phyloP scores from a whole-genome alignment of 2,888 invertebrate species.

The Folsomia manolachei region DNA sequence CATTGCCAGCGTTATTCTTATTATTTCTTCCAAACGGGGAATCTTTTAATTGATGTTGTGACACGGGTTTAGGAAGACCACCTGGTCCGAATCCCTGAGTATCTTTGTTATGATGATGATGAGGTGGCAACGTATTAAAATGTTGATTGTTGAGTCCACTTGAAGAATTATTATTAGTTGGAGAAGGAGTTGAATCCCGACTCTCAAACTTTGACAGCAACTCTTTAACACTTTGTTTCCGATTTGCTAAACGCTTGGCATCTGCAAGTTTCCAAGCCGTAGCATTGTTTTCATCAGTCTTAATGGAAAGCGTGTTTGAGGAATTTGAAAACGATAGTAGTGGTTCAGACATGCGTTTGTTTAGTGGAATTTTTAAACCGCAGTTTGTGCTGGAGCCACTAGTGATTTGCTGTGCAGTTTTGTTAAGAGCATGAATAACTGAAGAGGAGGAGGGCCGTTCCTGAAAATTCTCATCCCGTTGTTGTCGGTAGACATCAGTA shows the following conservation, averaged over 20 bases:
- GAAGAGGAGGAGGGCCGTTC: background rate
- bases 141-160: too few relatives aligned
- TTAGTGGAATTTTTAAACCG: conserved; percentile 34
- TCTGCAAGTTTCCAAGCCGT: conserved; percentile 49
- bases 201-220: conserved; percentile 65
- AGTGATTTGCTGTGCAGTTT: background rate
- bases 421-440: background rate
- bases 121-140: background rate
- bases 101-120: conserved; percentile 42
- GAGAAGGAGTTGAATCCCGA: conserved; percentile 52
- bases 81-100: conserved; percentile 54
- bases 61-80: conserved; percentile 52
- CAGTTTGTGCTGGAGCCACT: background rate
- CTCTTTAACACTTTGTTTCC: conserved; percentile 62
- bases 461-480: background rate
- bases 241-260: conserved; percentile 49
- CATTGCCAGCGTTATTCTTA: background rate
- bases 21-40: background rate
- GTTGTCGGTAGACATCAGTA: conserved; percentile 13
- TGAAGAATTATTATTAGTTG: background rate
- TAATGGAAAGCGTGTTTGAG: conserved; percentile 3
- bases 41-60: conserved; percentile 8
- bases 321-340: conserved; percentile 31
- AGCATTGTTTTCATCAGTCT: conserved; percentile 26
- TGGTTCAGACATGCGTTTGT: conserved; percentile 49